A percentile compares a stretch with the other conserved stretches of the same genome.
These are phyloP conservation scores for Nyctibius grandis DNA, from an alignment of 2,797 vertebrate genomes.

Conservation along the genomic window DNA sequence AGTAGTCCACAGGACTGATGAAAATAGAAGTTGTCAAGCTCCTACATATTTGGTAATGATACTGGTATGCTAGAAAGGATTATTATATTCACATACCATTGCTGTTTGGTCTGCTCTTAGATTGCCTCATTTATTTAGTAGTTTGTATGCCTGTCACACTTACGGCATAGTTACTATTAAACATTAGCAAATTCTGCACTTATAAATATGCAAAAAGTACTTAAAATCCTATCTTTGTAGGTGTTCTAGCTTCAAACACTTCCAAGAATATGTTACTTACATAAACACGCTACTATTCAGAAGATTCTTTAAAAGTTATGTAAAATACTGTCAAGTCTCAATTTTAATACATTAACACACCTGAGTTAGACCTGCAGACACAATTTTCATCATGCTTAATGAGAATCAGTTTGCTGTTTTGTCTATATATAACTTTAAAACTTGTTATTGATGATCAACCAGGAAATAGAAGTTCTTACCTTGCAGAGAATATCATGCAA, in stretches of 20 bases:
- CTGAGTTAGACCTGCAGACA: background rate
- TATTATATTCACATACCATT: background rate
- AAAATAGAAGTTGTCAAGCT: background rate
- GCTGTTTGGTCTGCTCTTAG: background rate
- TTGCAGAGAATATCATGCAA: background rate
- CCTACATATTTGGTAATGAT: background rate
- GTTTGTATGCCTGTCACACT: background rate
- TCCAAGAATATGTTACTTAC: background rate
- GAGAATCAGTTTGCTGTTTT: background rate
- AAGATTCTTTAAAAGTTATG: background rate
- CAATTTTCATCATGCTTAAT: background rate
- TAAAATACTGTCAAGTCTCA: background rate
- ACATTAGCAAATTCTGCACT: background rate
- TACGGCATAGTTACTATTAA: background rate
- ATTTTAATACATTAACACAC: background rate
- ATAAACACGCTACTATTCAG: background rate
- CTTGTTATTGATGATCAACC: background rate
- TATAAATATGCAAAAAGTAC: background rate
- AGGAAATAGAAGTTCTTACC: background rate
- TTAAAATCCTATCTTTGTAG: background rate
- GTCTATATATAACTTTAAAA: background rate
- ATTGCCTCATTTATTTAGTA: background rate
- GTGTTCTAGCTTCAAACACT: background rate
- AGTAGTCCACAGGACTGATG: background rate
- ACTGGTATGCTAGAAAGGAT: background rate